Conservation (phyloP, 2,113 vertebrate species). For the Mobula birostris region DNA sequence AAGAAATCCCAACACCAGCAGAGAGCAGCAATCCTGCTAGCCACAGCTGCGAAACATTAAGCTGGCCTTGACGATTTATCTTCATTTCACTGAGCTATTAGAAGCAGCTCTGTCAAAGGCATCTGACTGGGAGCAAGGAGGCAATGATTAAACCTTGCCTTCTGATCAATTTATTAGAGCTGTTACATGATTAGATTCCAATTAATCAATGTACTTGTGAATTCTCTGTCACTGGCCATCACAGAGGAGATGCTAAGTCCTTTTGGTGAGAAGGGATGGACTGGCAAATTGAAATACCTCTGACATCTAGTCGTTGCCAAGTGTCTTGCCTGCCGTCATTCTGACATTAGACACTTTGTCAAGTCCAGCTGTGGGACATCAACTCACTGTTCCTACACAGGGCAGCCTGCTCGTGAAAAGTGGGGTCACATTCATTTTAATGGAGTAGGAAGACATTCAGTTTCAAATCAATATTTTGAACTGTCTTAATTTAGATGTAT, state of each 20-base stretch:
- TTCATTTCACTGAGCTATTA: slow-evolving; percentile 34
- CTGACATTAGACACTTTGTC: no score
- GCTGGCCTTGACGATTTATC: slow-evolving; percentile 20
- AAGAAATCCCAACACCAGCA: neutral
- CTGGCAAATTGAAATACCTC: no score
- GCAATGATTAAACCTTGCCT: neutral
- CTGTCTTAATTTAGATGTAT: no score
- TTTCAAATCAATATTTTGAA: no score
- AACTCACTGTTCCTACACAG: no score
- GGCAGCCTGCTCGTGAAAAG: no score
- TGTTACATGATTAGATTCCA: slow-evolving; percentile 4
- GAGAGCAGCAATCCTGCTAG: slow-evolving; percentile 22
- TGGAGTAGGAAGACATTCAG: no score
- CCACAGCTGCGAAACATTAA: slow-evolving; percentile 36
- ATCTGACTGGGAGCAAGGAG: slow-evolving; percentile 13
- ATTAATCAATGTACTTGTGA: slow-evolving; percentile 18
- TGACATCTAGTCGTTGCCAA: no score
- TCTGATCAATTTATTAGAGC: neutral
- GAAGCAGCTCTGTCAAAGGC: slow-evolving; percentile 25
- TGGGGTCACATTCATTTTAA: no score
- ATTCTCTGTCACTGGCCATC: neutral
- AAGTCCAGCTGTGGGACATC: no score
- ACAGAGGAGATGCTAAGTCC: neutral
- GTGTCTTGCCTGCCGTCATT: no score
- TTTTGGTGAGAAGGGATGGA: no score